Evolutionary conservation across 2,888 invertebrate genomes (phyloP).

Genomic region (Resseliella maxima): DNA sequence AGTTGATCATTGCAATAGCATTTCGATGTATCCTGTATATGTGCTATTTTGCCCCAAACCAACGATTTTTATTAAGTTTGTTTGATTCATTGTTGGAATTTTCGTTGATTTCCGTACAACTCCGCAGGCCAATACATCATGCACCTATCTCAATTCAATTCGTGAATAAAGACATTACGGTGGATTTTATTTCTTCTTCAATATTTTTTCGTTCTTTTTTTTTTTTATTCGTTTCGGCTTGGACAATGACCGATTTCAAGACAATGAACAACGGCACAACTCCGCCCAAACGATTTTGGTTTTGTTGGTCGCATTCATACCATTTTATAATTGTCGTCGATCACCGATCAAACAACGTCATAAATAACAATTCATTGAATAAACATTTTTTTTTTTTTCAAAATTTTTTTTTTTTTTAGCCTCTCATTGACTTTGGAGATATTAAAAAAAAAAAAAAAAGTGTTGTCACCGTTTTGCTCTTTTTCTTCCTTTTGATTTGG

Average conservation of each 20-base stretch:
- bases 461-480: conserved; percentile 41
- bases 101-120: conserved; percentile 44
- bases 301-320: conserved; percentile 31
- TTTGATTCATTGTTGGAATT: background rate
- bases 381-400: background rate
- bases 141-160: conserved; percentile 20
- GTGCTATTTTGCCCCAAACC: too few species aligned
- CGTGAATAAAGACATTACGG: conserved; percentile 34
- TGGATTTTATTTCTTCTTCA: background rate
- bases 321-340: conserved; percentile 39
- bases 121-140: conserved; percentile 7
- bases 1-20: background rate
- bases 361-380: conserved; percentile 37
- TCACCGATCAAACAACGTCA: conserved; percentile 41
- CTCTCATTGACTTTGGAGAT: too few species aligned
- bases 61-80: conserved; percentile 35
- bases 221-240: background rate
- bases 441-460: conserved; percentile 11
- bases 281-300: conserved; percentile 51
- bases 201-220: background rate
- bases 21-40: background rate
- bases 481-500: background rate
- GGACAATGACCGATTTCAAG: background rate
- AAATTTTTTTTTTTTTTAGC: too few species aligned
- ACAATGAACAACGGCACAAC: conserved; percentile 28